These are phyloP conservation scores for Suricata suricatta DNA, from an alignment of 2,113 vertebrate species.

Conservation along the genomic window DNA sequence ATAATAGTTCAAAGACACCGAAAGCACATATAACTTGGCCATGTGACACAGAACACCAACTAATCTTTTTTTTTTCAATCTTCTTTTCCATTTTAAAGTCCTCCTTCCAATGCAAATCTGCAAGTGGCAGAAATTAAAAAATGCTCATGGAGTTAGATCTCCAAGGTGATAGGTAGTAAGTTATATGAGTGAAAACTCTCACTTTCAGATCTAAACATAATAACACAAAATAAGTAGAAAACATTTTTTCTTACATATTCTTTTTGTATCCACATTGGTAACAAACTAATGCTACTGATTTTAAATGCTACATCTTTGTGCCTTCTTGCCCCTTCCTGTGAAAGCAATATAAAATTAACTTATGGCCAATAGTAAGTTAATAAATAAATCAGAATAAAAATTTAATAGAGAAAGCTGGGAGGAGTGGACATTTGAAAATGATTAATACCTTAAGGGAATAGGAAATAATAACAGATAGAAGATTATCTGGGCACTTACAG, in stretches of 20 bases:
- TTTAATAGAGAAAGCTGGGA: not conserved
- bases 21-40: not conserved
- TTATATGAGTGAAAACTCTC: not conserved
- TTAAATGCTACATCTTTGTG: not conserved
- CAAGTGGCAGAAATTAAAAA: not conserved
- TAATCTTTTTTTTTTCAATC: not conserved
- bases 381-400: not conserved
- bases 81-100: not conserved
- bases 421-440: not conserved
- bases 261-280: not conserved
- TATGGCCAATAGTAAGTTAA: not conserved
- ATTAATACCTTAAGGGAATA: not conserved
- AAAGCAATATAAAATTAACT: conserved; percentile 5
- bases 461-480: not conserved
- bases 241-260: not conserved
- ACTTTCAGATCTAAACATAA: not conserved
- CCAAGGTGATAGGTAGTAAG: not conserved
- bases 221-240: not conserved
- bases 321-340: not conserved
- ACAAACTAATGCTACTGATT: not conserved
- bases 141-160: not conserved
- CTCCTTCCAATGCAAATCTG: not conserved
- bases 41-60: not conserved
- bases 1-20: not conserved
- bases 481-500: not conserved